Evolutionary conservation across 2,888 invertebrate species (phyloP), one percentile per base, ranked within the genome.

Genomic region (Thyatira batis): DNA sequence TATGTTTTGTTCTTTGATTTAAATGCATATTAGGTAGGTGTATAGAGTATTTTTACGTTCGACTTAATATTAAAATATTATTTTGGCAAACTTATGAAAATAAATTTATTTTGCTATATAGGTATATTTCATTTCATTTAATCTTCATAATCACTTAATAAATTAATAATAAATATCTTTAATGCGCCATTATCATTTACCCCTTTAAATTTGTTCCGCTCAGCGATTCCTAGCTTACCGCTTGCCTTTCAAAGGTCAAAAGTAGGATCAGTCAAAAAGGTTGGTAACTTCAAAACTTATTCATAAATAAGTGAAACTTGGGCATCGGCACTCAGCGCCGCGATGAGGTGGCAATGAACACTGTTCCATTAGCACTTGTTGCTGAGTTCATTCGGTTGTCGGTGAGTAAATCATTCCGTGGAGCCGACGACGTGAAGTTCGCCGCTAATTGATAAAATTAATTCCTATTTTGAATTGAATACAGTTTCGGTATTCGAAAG

Each of bases 401-500:
- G 11, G 27, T 39, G 17, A 27, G 17, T 27, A 20, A 27, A 13
- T 21, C 25, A 23, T 25, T 46, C 46, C 23, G 39, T 6, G 39
- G 17, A 39, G 39, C 39, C 33, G 33, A 13, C 39, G 39, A 39
- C 39, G 13, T 39, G 39, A 39, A 39, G 39, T 39, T 23, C n/a
- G 23, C 25, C 25, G 48, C 48, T 48, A 48, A 48, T 48, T 48
- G 46, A 46, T 46, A 48, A 48, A 25, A 48, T 48, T 48, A 25
- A 27, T 27, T 48, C 9, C 17, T 48, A 48, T 48, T 48, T 48
- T 48, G 48, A 48, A 48, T 48, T 39, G 39, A 39, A 39, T 39
- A 39, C 33, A 33, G 33, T 33, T 39, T 39, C 13, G 3, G 33
- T 33, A 33, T 33, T 33, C 17, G 39, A 13, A 39, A 11, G 23